Conservation (phyloP, 2,113 vertebrate genomes). For the Oreotrochilus melanogaster region DNA sequence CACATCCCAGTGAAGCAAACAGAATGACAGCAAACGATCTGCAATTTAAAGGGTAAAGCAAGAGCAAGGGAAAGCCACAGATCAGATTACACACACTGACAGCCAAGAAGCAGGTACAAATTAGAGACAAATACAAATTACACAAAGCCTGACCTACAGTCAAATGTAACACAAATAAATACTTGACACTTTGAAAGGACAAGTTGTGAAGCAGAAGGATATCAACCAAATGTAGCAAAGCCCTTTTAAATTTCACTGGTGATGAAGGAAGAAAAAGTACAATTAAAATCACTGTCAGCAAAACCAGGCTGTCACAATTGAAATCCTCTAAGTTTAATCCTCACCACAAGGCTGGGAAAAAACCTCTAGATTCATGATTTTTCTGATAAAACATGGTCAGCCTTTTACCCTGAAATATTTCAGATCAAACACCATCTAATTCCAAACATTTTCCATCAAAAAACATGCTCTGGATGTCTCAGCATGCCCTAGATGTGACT, state of each 20-base stretch:
- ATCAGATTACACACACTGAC: not conserved
- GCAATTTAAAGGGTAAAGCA: not conserved
- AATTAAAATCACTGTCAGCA: not conserved
- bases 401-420: not conserved
- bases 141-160: not conserved
- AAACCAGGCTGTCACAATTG: not conserved
- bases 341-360: not conserved
- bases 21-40: not conserved
- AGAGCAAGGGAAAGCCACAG: not conserved
- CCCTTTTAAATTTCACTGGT: not conserved
- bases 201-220: not conserved
- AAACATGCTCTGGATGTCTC: not conserved
- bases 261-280: not conserved
- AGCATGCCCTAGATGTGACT: not conserved
- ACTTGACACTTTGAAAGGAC: not conserved
- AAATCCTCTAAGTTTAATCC: not conserved
- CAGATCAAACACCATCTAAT: not conserved
- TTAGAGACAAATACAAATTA: not conserved
- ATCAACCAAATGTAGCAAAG: not conserved
- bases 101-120: not conserved
- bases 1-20: not conserved
- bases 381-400: not conserved
- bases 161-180: not conserved
- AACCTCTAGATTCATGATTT: not conserved
- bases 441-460: not conserved